These are phyloP conservation scores for Apamea anceps DNA, from an alignment of 2,888 invertebrate species.

Conservation along the genomic window DNA sequence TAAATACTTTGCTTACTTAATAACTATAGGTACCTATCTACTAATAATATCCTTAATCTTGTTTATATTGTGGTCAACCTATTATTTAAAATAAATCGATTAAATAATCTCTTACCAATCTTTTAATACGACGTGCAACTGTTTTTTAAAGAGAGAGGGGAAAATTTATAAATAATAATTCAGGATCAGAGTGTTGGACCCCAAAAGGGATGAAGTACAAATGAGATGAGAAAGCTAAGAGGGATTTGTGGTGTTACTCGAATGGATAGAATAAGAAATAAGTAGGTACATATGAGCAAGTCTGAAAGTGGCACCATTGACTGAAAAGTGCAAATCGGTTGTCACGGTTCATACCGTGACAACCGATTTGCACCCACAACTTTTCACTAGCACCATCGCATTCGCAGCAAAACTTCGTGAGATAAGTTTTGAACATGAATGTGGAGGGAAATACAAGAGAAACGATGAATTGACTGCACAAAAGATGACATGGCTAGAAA, in stretches of 20 bases:
- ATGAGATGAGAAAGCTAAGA: not conserved
- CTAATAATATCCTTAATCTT: not conserved
- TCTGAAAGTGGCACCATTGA: not conserved
- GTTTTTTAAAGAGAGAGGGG: not conserved
- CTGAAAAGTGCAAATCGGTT: not conserved
- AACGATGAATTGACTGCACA: not conserved
- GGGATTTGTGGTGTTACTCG: not conserved
- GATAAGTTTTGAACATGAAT: not conserved
- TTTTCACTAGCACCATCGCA: too few species aligned
- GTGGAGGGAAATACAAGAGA: not conserved
- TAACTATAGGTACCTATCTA: not conserved
- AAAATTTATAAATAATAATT: too few species aligned
- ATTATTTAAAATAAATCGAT: too few species aligned
- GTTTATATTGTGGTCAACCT: not conserved
- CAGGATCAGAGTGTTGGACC: too few species aligned
- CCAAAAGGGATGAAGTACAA: not conserved
- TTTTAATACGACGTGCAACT: not conserved
- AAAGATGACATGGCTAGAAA: not conserved
- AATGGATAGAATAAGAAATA: not conserved
- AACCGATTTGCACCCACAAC: too few species aligned
- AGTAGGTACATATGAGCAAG: not conserved
- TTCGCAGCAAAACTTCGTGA: not conserved
- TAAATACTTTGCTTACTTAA: not conserved
- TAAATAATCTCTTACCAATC: not conserved
- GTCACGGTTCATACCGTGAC: too few species aligned